Percentiles rank a stretch among this genome's conserved stretches.
phyloP scores from a whole-genome alignment of 2,113 vertebrate species.

The Rhodinocichla rosea region DNA sequence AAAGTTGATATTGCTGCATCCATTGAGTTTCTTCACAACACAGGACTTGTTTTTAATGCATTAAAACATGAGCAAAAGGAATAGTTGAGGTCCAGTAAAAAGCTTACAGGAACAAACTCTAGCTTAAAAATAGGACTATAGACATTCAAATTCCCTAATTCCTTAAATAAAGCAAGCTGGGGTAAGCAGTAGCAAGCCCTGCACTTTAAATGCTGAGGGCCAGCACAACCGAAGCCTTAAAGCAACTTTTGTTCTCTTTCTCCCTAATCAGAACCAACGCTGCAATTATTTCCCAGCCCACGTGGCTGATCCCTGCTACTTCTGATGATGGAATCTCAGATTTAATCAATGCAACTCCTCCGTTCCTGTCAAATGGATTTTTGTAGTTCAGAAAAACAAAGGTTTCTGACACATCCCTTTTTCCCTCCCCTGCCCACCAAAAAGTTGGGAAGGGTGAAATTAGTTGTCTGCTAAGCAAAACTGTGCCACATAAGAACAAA shows the following conservation, averaged over 20 bases:
- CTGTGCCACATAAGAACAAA: neutral
- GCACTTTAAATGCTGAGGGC: neutral
- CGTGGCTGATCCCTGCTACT: conserved; percentile 12
- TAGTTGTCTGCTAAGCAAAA: conserved; percentile 8
- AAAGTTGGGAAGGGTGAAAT: neutral
- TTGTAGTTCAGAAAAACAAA: neutral
- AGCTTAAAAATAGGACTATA: neutral
- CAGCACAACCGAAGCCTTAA: neutral
- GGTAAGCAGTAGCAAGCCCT: neutral
- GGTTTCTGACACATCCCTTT: neutral
- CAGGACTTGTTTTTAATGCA: neutral
- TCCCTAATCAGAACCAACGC: neutral
- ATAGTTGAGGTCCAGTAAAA: neutral
- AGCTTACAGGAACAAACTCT: neutral
- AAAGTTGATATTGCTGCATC: neutral
- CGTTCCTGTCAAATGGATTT: neutral
- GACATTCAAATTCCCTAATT: neutral
- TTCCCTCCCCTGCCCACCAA: neutral
- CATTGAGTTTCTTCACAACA: neutral
- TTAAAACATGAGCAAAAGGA: neutral
- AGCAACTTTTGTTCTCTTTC: conserved; percentile 44
- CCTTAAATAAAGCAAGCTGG: neutral
- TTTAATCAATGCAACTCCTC: conserved; percentile 44
- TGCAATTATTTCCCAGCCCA: conserved; percentile 22
- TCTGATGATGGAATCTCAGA: conserved; percentile 5